Evolutionary conservation across 2,888 invertebrate genomes (phyloP).

Genomic region (Ormyrus thymus): DNA sequence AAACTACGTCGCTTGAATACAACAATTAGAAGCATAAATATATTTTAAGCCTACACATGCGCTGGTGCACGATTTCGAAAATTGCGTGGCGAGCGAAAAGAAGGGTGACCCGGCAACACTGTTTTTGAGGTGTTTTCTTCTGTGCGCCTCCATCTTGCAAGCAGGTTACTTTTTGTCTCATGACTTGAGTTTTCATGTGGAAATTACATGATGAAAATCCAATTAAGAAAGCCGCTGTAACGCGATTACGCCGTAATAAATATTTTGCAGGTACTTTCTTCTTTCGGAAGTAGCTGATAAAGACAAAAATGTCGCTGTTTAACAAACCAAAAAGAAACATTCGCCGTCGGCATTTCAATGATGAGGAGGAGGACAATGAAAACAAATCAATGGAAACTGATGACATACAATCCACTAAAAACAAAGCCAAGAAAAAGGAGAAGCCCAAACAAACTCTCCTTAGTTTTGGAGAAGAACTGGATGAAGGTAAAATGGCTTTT

Average conservation of each 20-base stretch:
- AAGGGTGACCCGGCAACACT: too few relatives aligned
- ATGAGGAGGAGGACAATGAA: conserved; percentile 81
- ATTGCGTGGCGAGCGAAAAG: too few relatives aligned
- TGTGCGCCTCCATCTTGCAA: conserved; percentile 33
- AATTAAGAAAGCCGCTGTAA: not conserved
- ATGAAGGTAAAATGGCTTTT: conserved; percentile 67
- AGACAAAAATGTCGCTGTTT: conserved; percentile 84
- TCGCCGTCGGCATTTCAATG: conserved; percentile 84
- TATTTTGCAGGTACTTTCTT: conserved; percentile 1
- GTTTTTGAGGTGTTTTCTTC: not conserved
- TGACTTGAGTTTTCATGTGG: not conserved
- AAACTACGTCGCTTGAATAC: too few relatives aligned
- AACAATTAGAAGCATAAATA: too few relatives aligned
- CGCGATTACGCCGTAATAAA: not conserved
- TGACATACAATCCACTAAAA: conserved; percentile 68
- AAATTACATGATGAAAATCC: not conserved
- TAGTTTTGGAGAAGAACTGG: conserved; percentile 84
- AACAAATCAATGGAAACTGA: conserved; percentile 77
- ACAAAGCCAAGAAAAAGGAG: conserved; percentile 76
- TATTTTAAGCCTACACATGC: too few relatives aligned
- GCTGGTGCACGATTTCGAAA: too few relatives aligned
- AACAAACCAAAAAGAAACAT: conserved; percentile 91
- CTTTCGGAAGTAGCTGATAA: not conserved
- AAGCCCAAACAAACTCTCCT: conserved; percentile 81
- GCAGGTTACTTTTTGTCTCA: conserved; percentile 25